These are phyloP conservation scores for Passerculus sandwichensis DNA, from an alignment of 2,797 vertebrate genomes.

Conservation along the genomic window DNA sequence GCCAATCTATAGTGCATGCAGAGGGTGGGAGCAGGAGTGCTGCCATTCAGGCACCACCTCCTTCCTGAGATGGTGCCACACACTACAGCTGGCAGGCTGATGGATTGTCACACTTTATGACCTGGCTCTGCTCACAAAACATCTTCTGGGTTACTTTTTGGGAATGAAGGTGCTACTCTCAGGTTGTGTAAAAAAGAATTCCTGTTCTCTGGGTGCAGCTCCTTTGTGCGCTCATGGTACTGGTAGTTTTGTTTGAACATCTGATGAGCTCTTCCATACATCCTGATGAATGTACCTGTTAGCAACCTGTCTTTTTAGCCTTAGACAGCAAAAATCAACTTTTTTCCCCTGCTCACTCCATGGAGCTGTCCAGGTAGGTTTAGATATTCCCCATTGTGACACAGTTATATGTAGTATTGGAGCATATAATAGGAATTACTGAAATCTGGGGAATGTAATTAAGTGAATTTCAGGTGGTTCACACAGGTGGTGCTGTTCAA, in stretches of 20 bases:
- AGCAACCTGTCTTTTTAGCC: not conserved
- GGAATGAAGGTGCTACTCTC: not conserved
- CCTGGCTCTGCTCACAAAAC: not conserved
- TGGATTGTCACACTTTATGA: fast-evolving
- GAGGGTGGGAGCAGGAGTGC: not conserved
- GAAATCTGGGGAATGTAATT: not conserved
- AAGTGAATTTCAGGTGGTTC: not conserved
- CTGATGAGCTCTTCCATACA: fast-evolving
- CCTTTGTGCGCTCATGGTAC: fast-evolving
- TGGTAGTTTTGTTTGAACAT: not conserved
- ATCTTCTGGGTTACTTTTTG: not conserved
- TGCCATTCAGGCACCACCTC: not conserved
- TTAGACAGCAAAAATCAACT: not conserved
- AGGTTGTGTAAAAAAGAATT: not conserved
- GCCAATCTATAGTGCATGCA: not conserved
- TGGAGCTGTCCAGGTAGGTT: not conserved
- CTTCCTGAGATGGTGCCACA: not conserved
- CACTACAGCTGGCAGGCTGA: not conserved
- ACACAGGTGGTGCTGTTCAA: not conserved
- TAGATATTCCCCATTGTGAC: not conserved
- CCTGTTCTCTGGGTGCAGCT: not conserved
- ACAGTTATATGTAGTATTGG: not conserved
- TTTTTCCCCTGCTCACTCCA: fast-evolving
- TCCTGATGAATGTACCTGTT: not conserved
- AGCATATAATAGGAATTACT: not conserved